Base-by-base conservation (phyloP, 2,113 vertebrate genomes). In the Serinus canaria region DNA sequence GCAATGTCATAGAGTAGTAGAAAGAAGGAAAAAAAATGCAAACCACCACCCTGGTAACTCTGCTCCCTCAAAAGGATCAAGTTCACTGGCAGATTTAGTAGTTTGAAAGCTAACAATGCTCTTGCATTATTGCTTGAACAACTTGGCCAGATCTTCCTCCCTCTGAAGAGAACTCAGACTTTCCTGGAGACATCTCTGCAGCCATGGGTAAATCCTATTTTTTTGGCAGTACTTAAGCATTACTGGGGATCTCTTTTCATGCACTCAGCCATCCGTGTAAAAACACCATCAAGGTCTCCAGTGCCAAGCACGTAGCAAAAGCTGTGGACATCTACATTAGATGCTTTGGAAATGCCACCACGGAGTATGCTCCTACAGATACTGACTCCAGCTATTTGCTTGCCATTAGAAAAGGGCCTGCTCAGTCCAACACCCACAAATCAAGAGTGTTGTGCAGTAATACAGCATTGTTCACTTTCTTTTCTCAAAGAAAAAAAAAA, bases 1-100 rank as follows among this genome's bases (percentile, higher is more conserved):
- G 47, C 47, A 37, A 31, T 0, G 0, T 35, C 22, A 31, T 0
- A 21, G n/a, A 23, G 7, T 2, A 63, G 13, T 9, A 28, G 11
- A 55, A 89, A 79, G 22, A 39, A 56, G 13, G 20, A 10, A 64
- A 84, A 39, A 60, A 92, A 2, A 1, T 4, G 20, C 12, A 44
- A 66, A 39, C 21, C 37, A 30, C 27, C 22, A 15, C 0, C 1
- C 3, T 35, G 24, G 39, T 47, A 77, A 56, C 67, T 46, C 53
- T 21, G 6, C 18, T 69, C 31, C 39, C 33, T 23, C 13, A 27
- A 59, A 63, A 86, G 27, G 28, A 28, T 22, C 20, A 7, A 83
- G 37, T 28, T 46, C 49, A 31, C 33, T 17, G 27, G 11, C 47
- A 76, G 28, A 22, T 83, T 89, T 41, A 59, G 4, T 37, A 64